Base-by-base conservation (phyloP, 2,888 invertebrate species). In the Coelinius sp. region DNA sequence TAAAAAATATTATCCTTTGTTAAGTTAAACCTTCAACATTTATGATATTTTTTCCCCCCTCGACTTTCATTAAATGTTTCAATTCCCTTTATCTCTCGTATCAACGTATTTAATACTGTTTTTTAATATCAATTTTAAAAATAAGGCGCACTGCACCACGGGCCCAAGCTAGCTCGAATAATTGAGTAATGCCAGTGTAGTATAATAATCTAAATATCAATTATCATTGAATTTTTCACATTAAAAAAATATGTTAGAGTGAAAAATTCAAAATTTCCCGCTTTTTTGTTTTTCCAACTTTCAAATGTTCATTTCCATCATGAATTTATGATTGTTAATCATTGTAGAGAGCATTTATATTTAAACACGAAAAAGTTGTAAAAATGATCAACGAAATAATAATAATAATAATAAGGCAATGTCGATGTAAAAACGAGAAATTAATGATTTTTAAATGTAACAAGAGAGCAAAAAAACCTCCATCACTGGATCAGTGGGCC, bases 401-500 rank as follows among this genome's bases (percentile, higher is more conserved):
- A n/a, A n/a, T n/a, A n/a, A n/a, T n/a, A n/a, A 10, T 17, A 35
- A 35, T 31, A 59, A 35, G 35, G 22, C 41, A 24, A 22, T 24
- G 35, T 62, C 25, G n/a, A 25, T 63, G 1, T 24, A 38, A 22
- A 38, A 38, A 41, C 41, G 20, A 22, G n/a, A 12, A 38, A 35
- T 14, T 27, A 65, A 66, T 31, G 46, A 46, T 8, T 24, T 46
- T 65, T 17, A 46, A 46, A 14, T 35, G 52, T 67, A 52, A n/a
- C 31, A 24, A 67, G 25, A 49, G 22, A 65, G 24, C 27, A 25
- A 25, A 25, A 27, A 64, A 12, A 22, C 17, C 14, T n/a, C 4
- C 27, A 20, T 24, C 8, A 49, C 24, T 56, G 20, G 46, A 66
- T 85, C 89, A 90, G 84, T 91, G 91, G 76, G 91, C 92, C 66